Percentiles rank a stretch among this genome's conserved stretches.
phyloP scores from a whole-genome alignment of 2,113 vertebrate genomes.

The Mustela nigripes region DNA sequence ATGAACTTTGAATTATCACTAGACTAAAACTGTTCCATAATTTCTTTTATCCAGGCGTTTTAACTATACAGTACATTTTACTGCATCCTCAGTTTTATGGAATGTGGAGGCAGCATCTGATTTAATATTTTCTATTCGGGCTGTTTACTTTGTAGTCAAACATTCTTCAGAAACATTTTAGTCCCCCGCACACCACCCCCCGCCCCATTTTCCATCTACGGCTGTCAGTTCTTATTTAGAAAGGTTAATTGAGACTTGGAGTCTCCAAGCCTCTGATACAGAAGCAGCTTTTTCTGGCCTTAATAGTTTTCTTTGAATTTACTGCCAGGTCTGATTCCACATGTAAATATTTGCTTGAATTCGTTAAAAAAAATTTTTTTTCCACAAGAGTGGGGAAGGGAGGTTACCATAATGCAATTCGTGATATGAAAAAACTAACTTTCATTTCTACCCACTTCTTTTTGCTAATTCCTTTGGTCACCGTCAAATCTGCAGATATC shows the following conservation, averaged over 20 bases:
- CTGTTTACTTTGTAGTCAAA: slow-evolving; percentile 76
- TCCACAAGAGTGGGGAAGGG: neutral
- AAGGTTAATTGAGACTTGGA: slow-evolving; percentile 71
- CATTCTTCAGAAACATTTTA: slow-evolving; percentile 67
- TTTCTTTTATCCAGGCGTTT: slow-evolving; percentile 50
- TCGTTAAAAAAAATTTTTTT: neutral
- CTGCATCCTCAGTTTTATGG: slow-evolving; percentile 10
- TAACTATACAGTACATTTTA: neutral
- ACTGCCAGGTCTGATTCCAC: slow-evolving; percentile 69
- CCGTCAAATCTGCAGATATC: slow-evolving; percentile 20
- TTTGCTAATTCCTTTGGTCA: slow-evolving; percentile 39
- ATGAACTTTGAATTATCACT: slow-evolving; percentile 25
- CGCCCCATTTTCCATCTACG: slow-evolving; percentile 59
- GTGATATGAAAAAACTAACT: neutral
- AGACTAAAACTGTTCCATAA: slow-evolving; percentile 31
- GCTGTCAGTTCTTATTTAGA: slow-evolving; percentile 67
- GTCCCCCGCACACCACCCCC: neutral
- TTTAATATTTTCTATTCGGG: slow-evolving; percentile 66
- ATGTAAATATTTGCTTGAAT: slow-evolving; percentile 75
- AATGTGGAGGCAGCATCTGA: slow-evolving; percentile 63
- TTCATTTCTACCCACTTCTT: slow-evolving; percentile 28
- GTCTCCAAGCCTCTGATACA: slow-evolving; percentile 55
- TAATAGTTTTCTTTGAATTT: slow-evolving; percentile 74
- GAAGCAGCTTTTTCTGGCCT: slow-evolving; percentile 64
- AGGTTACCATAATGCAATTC: neutral